Percentiles rank a stretch among this genome's conserved stretches.
phyloP scores from a whole-genome alignment of 1,140 invertebrate genomes.

The Neodiprion fabricii region DNA sequence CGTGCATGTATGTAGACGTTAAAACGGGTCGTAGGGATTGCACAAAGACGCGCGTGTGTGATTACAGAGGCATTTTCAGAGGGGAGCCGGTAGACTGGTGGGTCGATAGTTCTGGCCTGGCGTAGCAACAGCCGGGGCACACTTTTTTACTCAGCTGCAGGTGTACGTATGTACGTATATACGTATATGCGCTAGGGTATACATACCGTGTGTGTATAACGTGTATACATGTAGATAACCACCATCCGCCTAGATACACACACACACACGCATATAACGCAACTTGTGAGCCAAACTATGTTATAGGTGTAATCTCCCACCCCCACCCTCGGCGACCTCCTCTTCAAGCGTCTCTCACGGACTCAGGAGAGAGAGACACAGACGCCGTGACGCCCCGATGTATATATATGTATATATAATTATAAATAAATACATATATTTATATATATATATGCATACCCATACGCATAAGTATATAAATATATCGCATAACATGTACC shows the following conservation, averaged over 20 bases:
- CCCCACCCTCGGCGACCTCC: no score
- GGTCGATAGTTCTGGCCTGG: not conserved
- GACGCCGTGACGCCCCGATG: not conserved
- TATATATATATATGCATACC: no score
- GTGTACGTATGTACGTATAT: no score
- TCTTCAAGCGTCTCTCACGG: not conserved
- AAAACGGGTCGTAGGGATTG: not conserved
- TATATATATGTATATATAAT: no score
- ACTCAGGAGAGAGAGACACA: not conserved
- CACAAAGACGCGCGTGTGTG: not conserved
- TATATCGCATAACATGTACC: no score
- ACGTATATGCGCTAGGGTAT: no score
- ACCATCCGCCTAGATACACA: no score
- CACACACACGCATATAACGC: no score
- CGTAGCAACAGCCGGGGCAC: constrained; percentile 3
- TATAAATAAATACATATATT: no score
- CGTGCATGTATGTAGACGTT: not conserved
- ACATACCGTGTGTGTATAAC: no score
- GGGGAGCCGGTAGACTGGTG: not conserved
- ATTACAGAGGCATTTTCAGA: not conserved
- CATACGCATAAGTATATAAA: no score
- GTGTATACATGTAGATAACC: no score
- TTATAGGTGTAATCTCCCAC: not conserved
- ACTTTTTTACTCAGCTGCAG: not conserved
- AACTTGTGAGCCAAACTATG: not conserved